Evolutionary conservation across 2,797 vertebrate species (phyloP), one percentile per base, ranked within the genome.

Genomic region (Muscicapa striata): DNA sequence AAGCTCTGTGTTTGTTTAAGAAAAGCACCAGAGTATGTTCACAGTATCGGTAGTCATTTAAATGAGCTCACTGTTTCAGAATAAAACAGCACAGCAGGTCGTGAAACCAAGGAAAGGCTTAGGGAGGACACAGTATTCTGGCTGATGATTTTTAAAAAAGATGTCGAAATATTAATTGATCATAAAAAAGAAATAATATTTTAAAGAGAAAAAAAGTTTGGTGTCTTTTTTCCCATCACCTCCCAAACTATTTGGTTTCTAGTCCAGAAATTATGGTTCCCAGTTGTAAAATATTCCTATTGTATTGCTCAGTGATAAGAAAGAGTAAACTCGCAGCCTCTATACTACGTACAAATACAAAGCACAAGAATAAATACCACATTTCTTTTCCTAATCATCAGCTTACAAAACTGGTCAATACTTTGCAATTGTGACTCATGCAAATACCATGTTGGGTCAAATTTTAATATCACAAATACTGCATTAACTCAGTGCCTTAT

Each of bases 331-430:
- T 93, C 76, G 76, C 89, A 92, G 96, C 93, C 92, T 97, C 92
- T 97, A 96, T 90, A 94, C 95, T 96, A 97, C 89, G 82, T 96
- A 96, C 96, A 97, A 97, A 96, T 95, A 97, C 87, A 97, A 98
- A 96, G 95, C 95, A 34, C 92, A 96, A 97, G 94, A 98, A 98
- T 98, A 98, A 98, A 98, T 98, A 98, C 93, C 93, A 95, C 92
- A 94, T 94, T 94, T 97, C 77, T 95, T 90, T 89, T 95, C 86
- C 95, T 97, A 97, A 95, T 96, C 68, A 55, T 97, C 97, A 96
- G 93, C 88, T 97, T 97, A 97, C 91, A 97, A 97, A 98, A 97
- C 96, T 81, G 91, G 94, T 97, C 88, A 94, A 97, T 97, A 97
- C 76, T 91, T 90, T 96, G 94, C 96, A 94, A 96, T 68, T 87